These are phyloP conservation scores for Lepidurus apus DNA, from an alignment of 1,140 invertebrate genomes.

Conservation along the genomic window DNA sequence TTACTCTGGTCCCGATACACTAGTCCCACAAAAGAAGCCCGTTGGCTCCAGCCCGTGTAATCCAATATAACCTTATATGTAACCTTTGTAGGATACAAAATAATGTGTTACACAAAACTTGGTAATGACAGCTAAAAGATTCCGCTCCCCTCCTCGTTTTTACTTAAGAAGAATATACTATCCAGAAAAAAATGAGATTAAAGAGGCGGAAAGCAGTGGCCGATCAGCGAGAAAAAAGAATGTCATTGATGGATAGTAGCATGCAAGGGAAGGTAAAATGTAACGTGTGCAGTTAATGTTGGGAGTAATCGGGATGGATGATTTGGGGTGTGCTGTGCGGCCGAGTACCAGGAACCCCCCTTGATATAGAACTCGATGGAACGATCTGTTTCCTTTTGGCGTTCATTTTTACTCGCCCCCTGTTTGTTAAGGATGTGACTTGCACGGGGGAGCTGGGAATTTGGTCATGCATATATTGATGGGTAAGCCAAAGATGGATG, in stretches of 20 bases:
- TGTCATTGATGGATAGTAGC: constrained; percentile 2
- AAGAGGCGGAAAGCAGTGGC: not conserved
- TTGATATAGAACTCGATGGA: too few relatives aligned
- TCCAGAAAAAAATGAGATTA: too few relatives aligned
- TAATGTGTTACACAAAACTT: too few relatives aligned
- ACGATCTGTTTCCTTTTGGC: not conserved
- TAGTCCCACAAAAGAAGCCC: not conserved
- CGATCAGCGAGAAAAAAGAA: not conserved
- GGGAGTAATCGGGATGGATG: constrained; percentile 4
- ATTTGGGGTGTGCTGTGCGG: not conserved
- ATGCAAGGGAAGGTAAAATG: not conserved
- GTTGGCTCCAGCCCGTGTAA: not conserved
- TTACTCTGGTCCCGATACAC: not conserved
- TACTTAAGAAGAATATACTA: too few relatives aligned
- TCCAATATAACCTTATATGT: not conserved
- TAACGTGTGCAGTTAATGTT: not conserved
- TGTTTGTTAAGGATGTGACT: not conserved
- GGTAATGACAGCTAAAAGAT: too few relatives aligned
- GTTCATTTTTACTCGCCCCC: not conserved
- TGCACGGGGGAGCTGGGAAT: not conserved
- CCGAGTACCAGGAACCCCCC: too few relatives aligned
- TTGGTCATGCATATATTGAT: not conserved
- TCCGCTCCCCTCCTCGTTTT: too few relatives aligned
- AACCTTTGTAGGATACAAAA: not conserved
- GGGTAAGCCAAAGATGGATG: not conserved